Base-by-base conservation (phyloP, 2,797 vertebrate species). In the Neosilurus hyrtlii region DNA sequence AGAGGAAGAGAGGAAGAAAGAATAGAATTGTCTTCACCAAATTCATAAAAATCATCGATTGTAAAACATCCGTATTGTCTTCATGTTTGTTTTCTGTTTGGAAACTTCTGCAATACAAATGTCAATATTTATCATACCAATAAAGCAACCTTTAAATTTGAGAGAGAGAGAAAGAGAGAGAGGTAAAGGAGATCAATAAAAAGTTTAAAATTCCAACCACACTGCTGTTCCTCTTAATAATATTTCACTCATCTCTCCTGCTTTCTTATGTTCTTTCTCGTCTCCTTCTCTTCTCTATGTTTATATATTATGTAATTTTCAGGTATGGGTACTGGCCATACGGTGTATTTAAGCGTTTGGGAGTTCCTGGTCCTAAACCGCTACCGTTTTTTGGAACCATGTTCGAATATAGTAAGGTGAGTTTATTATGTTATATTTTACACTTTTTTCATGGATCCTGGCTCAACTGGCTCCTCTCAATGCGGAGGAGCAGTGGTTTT, bases 271-370 rank as follows among this genome's bases (percentile, higher is more conserved):
- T 22, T 51, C 30, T 65, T 35, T 74, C 7, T 2, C 57, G 37
- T 49, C 9, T 18, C 8, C 37, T 15, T 52, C 26, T 68, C 12
- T 37, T 3, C 1, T 24, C 18, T 49, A 9, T 37, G 51, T n/a
- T 20, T 7, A 35, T 83, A 12, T 30, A 24, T 2, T 24, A 20
- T 63, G 57, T 74, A 0, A 0, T 63, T 18, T 9, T 16, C 85
- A 94, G 93, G 56, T 93, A 93, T 59, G 66, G 92, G 2, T 81
- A 90, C 68, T 93, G 92, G 92, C 91, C 93, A 0, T 91, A 89
- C 59, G 2, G 24, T 51, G 0, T 87, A 1, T 94, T 95, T 87
- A 92, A 84, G 88, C 93, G 91, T 51, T 16, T 94, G 87, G 91
- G 91, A 4, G 86, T 95, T 86, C 88, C 91, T 0, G 91, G 92